Evolutionary conservation across 2,113 vertebrate species (phyloP).

Genomic region (Tautogolabrus adspersus): DNA sequence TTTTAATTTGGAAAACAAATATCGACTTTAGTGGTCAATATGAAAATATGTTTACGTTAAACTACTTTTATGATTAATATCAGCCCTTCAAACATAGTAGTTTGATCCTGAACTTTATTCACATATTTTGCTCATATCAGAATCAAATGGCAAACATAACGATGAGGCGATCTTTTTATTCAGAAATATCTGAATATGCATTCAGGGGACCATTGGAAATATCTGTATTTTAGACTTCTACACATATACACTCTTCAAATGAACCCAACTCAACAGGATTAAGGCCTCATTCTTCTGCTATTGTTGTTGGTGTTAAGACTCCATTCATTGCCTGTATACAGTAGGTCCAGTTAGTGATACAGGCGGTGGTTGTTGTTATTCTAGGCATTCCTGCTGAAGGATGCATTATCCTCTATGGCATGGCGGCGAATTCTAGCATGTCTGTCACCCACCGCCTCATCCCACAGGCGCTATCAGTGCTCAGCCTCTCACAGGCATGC

Average conservation of each 20-base stretch:
- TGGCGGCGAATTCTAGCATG: constrained; percentile 62
- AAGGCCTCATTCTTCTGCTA: background rate
- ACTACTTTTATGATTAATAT: no score
- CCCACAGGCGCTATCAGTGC: constrained; percentile 66
- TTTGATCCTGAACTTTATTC: no score
- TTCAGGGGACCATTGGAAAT: background rate
- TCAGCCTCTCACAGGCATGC: constrained; percentile 70
- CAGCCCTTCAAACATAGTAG: no score
- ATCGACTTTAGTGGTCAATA: no score
- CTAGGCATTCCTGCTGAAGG: constrained; percentile 63
- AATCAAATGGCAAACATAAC: background rate
- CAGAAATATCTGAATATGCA: background rate
- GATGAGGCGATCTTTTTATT: background rate
- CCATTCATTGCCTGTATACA: constrained; percentile 1
- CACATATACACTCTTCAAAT: background rate
- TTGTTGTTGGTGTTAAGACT: background rate
- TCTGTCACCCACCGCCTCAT: constrained; percentile 69
- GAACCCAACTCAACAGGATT: background rate
- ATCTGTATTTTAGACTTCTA: background rate
- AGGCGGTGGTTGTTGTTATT: constrained; percentile 44
- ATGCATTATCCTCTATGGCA: constrained; percentile 56
- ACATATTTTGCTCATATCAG: no score
- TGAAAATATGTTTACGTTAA: no score
- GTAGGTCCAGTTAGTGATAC: constrained; percentile 32
- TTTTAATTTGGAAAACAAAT: no score